These are phyloP conservation scores for Spinibarbus caldwelli DNA, from an alignment of 2,797 vertebrate species.

Conservation along the genomic window DNA sequence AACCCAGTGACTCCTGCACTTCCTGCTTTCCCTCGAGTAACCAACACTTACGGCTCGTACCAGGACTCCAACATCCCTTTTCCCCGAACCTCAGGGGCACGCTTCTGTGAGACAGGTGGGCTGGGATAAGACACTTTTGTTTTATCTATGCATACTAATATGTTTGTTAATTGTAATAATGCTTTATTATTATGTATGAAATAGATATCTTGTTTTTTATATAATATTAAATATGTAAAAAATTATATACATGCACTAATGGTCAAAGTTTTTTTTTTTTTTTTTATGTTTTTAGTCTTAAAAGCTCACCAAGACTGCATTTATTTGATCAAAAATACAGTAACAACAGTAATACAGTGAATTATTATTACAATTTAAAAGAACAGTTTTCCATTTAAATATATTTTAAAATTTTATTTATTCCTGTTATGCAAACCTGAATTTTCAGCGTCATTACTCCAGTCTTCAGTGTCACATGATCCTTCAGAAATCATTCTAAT, in stretches of 20 bases:
- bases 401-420: neutral
- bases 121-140: neutral
- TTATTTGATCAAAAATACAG: neutral
- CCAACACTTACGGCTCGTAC: conserved; percentile 95
- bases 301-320: neutral
- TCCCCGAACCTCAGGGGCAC: conserved; percentile 94
- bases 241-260: too few relatives aligned
- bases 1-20: conserved; percentile 89
- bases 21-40: conserved; percentile 90
- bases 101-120: conserved; percentile 93
- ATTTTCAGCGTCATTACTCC: neutral
- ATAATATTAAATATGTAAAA: neutral
- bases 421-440: neutral
- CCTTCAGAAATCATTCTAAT: neutral
- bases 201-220: too few relatives aligned
- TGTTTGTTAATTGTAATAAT: too few relatives aligned
- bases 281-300: too few relatives aligned
- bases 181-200: neutral
- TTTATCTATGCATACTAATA: too few relatives aligned
- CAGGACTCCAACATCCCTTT: conserved; percentile 97
- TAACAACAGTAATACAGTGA: neutral
- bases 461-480: neutral
- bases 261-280: too few relatives aligned
- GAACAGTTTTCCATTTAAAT: too few relatives aligned
- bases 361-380: too few relatives aligned